Evolutionary conservation across 2,113 vertebrate species (phyloP).

Genomic region (Aegithalos caudatus): DNA sequence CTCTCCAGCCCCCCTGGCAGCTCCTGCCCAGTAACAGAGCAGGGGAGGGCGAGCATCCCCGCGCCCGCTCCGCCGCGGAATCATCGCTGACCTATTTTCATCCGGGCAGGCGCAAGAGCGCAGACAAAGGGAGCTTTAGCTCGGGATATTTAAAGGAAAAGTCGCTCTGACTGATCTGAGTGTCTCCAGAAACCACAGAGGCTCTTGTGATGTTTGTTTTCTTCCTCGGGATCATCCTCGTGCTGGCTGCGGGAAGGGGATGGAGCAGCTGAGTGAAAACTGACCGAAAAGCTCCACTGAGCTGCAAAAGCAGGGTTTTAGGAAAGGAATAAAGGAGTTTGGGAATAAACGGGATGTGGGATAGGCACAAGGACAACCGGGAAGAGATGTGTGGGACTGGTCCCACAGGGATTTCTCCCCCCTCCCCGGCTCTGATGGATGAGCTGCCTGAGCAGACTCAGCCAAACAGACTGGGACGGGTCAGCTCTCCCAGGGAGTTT

Average conservation of each 20-base stretch:
- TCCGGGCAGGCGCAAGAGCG: background rate
- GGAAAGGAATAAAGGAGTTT: background rate
- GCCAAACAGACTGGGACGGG: background rate
- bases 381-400: background rate
- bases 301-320: background rate
- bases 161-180: background rate
- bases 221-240: background rate
- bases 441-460: background rate
- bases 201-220: background rate
- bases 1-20: rapidly evolving
- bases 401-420: background rate
- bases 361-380: background rate
- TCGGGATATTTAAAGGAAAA: conserved; percentile 37
- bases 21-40: background rate
- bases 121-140: background rate
- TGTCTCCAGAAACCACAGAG: background rate
- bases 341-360: background rate
- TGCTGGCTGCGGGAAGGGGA: background rate
- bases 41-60: background rate
- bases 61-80: background rate
- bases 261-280: background rate
- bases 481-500: background rate
- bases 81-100: conserved; percentile 41
- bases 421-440: background rate
- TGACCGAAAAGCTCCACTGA: background rate